Conservation (phyloP, 2,888 invertebrate genomes). For the Dermolepida albohirtum region DNA sequence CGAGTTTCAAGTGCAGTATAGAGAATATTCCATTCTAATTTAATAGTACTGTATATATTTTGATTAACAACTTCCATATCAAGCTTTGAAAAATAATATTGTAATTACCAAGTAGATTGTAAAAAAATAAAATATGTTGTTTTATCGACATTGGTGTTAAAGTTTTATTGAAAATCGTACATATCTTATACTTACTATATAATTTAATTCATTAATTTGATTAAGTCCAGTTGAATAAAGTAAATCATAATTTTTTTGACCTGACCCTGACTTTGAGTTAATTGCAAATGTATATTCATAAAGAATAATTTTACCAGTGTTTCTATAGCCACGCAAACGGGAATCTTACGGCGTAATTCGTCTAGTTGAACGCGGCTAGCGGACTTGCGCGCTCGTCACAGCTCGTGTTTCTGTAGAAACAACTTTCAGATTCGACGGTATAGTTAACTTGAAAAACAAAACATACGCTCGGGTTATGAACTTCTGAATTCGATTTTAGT, state of each 20-base stretch:
- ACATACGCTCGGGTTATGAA: conserved; percentile 33
- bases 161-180: too few relatives aligned
- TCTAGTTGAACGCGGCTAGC: conserved; percentile 22
- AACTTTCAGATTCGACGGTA: conserved; percentile 27
- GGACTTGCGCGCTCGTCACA: conserved; percentile 28
- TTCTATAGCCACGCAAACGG: conserved; percentile 11
- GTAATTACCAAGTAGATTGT: too few relatives aligned
- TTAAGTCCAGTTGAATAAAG: not conserved
- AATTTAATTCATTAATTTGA: too few relatives aligned
- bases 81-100: too few relatives aligned
- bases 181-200: too few relatives aligned
- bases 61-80: too few relatives aligned
- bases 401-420: conserved; percentile 22
- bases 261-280: conserved; percentile 17
- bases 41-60: too few relatives aligned
- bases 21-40: too few relatives aligned
- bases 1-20: too few relatives aligned
- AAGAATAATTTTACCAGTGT: conserved; percentile 9
- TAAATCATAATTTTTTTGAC: conserved; percentile 5
- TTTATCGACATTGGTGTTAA: too few relatives aligned
- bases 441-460: conserved; percentile 38
- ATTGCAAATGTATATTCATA: conserved; percentile 22
- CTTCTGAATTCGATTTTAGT: conserved; percentile 35
- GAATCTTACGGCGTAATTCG: conserved; percentile 35
- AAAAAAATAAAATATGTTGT: too few relatives aligned